A percentile compares a stretch with the other conserved stretches of the same genome.
phyloP scores from a whole-genome alignment of 2,888 invertebrate genomes.

The Leptopilina syphax region DNA sequence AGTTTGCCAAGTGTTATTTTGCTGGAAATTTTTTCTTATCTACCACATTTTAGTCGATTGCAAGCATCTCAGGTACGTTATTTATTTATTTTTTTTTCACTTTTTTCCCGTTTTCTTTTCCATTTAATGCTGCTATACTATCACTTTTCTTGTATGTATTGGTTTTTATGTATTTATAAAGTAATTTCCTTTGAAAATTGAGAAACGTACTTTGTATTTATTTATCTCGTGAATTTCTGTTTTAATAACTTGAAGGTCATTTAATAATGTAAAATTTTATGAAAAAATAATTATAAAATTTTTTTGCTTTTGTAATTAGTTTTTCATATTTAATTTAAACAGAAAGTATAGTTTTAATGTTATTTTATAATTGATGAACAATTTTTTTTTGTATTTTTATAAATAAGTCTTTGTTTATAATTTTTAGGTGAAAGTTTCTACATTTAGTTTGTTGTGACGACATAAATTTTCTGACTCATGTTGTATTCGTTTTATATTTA shows the following conservation, averaged over 20 bases:
- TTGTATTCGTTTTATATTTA: neutral
- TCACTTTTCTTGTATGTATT: neutral
- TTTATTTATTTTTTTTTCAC: conserved; percentile 1
- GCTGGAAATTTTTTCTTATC: conserved; percentile 76
- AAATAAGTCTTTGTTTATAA: neutral
- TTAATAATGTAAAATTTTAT: too few relatives aligned
- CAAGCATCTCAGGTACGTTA: conserved; percentile 71
- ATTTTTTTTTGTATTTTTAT: too few relatives aligned
- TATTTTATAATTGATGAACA: too few relatives aligned
- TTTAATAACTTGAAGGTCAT: neutral
- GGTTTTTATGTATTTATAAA: neutral
- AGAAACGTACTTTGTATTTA: neutral
- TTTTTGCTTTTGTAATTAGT: too few relatives aligned
- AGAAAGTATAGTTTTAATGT: too few relatives aligned
- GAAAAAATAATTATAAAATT: too few relatives aligned
- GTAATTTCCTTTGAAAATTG: conserved; percentile 10
- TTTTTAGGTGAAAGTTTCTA: conserved; percentile 10
- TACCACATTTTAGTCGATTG: conserved; percentile 70
- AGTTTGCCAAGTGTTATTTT: conserved; percentile 76
- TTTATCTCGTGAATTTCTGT: neutral
- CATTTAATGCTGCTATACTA: neutral
- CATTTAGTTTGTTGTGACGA: neutral
- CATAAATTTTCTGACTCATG: neutral
- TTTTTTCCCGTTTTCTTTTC: conserved; percentile 33
- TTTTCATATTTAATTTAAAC: too few relatives aligned